Conservation (phyloP, 2,888 invertebrate genomes). For the Dione vanillae region DNA sequence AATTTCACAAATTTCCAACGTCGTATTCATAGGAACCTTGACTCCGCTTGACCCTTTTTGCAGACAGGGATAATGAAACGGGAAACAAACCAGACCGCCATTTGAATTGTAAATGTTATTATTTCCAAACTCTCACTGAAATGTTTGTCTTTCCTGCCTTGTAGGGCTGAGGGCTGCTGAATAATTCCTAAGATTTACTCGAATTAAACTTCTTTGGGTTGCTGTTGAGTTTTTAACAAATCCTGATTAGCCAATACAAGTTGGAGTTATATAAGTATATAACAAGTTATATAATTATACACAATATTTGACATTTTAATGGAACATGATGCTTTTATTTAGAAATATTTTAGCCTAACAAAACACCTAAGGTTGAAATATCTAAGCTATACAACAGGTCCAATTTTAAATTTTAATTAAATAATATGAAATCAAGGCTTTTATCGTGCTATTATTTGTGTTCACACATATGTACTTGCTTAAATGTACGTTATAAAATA, state of each 20-base stretch:
- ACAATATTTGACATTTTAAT: background rate
- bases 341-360: too few species aligned
- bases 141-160: constrained; percentile 40
- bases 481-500: too few species aligned
- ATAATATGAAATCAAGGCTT: too few species aligned
- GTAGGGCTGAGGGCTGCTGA: constrained; percentile 25
- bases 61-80: constrained; percentile 56
- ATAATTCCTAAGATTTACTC: constrained; percentile 27
- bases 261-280: too few species aligned
- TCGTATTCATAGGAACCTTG: constrained; percentile 30
- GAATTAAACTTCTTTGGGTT: constrained; percentile 6
- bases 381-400: too few species aligned
- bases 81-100: constrained; percentile 52
- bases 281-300: too few species aligned
- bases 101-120: constrained; percentile 67
- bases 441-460: too few species aligned
- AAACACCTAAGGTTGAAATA: too few species aligned
- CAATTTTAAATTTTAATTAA: too few species aligned
- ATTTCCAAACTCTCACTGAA: constrained; percentile 51
- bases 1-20: constrained; percentile 10
- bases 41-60: constrained; percentile 38
- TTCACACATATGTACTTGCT: too few species aligned
- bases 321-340: background rate
- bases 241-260: background rate
- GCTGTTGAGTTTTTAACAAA: constrained; percentile 5